Conservation (phyloP, 2,113 vertebrate species). For the Mus spicilegus region DNA sequence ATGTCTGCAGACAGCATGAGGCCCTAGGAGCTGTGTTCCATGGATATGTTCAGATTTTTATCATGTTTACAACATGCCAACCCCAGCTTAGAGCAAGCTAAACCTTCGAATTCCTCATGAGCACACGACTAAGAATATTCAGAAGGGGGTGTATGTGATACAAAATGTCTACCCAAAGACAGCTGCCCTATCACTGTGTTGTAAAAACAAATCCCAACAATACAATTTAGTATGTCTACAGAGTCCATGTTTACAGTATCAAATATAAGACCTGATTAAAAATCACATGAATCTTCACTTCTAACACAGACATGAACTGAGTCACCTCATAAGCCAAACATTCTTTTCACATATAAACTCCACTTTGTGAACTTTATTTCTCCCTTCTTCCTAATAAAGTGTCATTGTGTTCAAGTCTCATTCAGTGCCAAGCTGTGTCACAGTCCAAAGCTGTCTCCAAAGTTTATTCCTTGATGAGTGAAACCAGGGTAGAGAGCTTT, state of each 20-base stretch:
- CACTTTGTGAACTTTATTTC: not conserved
- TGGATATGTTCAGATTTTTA: not conserved
- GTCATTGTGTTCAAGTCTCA: not conserved
- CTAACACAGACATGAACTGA: not conserved
- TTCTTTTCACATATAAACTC: not conserved
- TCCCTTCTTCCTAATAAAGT: too few relatives aligned
- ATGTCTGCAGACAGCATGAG: not conserved
- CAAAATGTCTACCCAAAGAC: not conserved
- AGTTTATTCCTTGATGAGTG: not conserved
- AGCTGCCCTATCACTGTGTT: not conserved
- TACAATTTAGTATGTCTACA: not conserved
- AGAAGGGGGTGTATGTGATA: not conserved
- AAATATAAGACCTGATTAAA: not conserved
- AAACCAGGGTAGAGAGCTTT: not conserved
- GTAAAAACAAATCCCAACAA: not conserved
- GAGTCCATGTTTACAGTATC: not conserved
- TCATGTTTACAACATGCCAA: not conserved
- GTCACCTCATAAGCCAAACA: not conserved
- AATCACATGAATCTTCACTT: too few relatives aligned
- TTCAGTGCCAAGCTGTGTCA: not conserved
- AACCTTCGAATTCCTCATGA: not conserved
- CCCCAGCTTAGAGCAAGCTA: not conserved
- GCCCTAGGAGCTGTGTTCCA: not conserved
- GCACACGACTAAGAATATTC: not conserved
- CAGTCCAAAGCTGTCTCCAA: accelerated